These are phyloP conservation scores for Temnothorax curvispinosus DNA, from an alignment of 1,140 invertebrate genomes.

Conservation along the genomic window DNA sequence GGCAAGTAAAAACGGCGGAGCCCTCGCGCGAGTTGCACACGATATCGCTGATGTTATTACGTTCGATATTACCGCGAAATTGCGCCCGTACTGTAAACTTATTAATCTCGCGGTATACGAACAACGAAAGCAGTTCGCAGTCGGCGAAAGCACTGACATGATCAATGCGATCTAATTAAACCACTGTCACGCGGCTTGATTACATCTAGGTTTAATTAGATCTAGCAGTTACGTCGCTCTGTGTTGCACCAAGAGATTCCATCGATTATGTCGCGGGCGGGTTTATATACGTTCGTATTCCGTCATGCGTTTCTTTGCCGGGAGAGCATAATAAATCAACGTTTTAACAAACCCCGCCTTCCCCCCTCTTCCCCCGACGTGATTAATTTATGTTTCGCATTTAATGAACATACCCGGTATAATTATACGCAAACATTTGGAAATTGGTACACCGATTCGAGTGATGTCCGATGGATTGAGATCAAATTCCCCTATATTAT, in stretches of 20 bases:
- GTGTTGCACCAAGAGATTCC: slow-evolving; percentile 53
- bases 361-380: not conserved
- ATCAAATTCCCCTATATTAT: slow-evolving; percentile 43
- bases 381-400: slow-evolving; percentile 49
- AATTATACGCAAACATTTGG: slow-evolving; percentile 50
- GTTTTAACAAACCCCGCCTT: slow-evolving; percentile 34
- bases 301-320: slow-evolving; percentile 47
- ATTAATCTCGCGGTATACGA: slow-evolving; percentile 42
- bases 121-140: slow-evolving; percentile 45
- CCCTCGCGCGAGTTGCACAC: slow-evolving; percentile 33
- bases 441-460: slow-evolving; percentile 17
- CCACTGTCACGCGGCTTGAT: slow-evolving; percentile 57
- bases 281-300: slow-evolving; percentile 30
- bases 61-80: slow-evolving; percentile 58
- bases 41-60: slow-evolving; percentile 56
- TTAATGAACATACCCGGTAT: slow-evolving; percentile 50
- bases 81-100: slow-evolving; percentile 49
- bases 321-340: slow-evolving; percentile 42
- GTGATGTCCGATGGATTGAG: not conserved
- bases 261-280: slow-evolving; percentile 49
- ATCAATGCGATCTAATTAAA: slow-evolving; percentile 62
- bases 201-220: slow-evolving; percentile 60
- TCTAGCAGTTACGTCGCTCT: slow-evolving; percentile 44
- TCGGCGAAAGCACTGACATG: slow-evolving; percentile 55
- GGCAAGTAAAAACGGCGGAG: slow-evolving; percentile 29